These are phyloP conservation scores for Hylomyscus alleni DNA, from an alignment of 2,797 vertebrate species.

Conservation along the genomic window DNA sequence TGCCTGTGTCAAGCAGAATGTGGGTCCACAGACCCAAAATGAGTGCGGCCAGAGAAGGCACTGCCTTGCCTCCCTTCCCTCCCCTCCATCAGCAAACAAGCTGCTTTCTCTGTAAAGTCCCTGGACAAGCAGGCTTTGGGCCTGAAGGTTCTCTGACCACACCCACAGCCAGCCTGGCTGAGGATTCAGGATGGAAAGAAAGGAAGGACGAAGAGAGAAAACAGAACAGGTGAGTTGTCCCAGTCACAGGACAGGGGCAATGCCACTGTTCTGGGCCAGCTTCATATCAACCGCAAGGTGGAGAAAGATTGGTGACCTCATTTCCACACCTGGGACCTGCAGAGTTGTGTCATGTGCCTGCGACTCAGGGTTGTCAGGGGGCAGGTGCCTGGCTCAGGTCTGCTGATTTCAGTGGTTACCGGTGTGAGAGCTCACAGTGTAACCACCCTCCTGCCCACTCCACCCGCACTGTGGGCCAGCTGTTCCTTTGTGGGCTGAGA, in stretches of 20 bases:
- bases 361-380: accelerated
- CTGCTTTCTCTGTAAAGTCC: neutral
- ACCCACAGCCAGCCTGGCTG: neutral
- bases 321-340: accelerated
- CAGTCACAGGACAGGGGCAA: too few relatives aligned
- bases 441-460: neutral
- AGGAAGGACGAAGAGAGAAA: neutral
- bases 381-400: neutral
- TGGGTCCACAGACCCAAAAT: too few relatives aligned
- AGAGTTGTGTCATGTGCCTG: neutral
- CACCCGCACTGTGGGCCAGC: too few relatives aligned
- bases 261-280: accelerated
- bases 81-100: neutral
- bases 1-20: neutral
- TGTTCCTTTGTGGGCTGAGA: neutral
- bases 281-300: neutral
- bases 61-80: too few relatives aligned
- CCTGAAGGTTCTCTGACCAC: neutral
- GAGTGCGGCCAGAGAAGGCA: neutral
- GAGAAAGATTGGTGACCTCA: accelerated
- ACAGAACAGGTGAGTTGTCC: neutral
- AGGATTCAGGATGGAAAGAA: neutral
- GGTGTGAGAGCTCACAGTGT: accelerated
- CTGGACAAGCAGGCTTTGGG: neutral
- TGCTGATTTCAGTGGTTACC: accelerated